Evolutionary conservation across 2,113 vertebrate species (phyloP).

Genomic region (Platysteira castanea): DNA sequence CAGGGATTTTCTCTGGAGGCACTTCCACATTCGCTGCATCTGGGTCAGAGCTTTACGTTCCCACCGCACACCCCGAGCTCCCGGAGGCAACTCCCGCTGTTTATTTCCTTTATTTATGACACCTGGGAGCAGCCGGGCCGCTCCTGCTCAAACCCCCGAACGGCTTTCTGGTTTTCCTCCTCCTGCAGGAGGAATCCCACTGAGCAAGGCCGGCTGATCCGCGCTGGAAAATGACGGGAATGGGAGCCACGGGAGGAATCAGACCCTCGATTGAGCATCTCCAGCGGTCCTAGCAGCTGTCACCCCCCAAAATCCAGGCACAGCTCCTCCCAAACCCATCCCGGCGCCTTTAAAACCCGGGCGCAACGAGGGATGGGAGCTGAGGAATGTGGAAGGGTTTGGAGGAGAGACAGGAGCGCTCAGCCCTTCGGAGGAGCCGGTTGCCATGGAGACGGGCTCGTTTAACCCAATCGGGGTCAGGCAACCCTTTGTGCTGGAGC

Average conservation of each 20-base stretch:
- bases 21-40: not conserved
- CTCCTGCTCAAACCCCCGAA: not conserved
- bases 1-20: not conserved
- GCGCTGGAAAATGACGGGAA: not conserved
- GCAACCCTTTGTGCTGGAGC: not conserved
- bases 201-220: not conserved
- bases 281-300: not conserved
- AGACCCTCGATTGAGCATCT: rapidly evolving
- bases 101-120: not conserved
- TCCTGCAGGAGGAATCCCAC: not conserved
- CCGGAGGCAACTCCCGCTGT: not conserved
- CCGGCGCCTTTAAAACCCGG: not conserved
- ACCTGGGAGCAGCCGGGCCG: not conserved
- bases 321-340: not conserved
- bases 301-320: not conserved
- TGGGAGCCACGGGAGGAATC: not conserved
- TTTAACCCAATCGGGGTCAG: slow-evolving; percentile 50
- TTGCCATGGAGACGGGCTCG: slow-evolving; percentile 32
- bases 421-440: not conserved
- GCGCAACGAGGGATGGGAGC: not conserved
- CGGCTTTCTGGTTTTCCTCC: not conserved
- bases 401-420: not conserved
- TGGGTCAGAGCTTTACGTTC: not conserved
- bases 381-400: not conserved
- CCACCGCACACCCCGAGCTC: not conserved